Percentiles rank a stretch among this genome's conserved stretches.
Evolutionary conservation across 2,888 invertebrate species (phyloP).

Genomic region (Patella ulyssiponensis): DNA sequence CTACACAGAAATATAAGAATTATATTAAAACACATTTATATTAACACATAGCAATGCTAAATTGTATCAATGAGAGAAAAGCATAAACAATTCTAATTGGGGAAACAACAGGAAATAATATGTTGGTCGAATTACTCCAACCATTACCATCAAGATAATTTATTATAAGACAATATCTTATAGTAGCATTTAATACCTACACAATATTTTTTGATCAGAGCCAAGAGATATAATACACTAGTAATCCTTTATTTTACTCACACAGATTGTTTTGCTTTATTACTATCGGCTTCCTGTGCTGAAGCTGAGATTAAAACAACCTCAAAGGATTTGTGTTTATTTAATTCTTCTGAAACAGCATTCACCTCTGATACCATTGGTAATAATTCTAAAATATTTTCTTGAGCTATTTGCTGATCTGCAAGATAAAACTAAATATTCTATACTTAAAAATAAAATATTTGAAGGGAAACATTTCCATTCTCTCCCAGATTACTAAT

Average conservation of each 20-base stretch:
- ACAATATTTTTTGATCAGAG: too few relatives aligned
- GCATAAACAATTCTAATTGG: too few relatives aligned
- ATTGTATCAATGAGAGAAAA: too few relatives aligned
- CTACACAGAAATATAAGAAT: not conserved
- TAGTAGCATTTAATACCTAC: too few relatives aligned
- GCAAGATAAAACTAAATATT: constrained; percentile 19
- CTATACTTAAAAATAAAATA: not conserved
- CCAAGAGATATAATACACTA: too few relatives aligned
- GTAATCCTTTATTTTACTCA: constrained; percentile 32
- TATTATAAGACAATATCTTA: too few relatives aligned
- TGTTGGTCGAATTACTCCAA: too few relatives aligned
- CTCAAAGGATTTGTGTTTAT: constrained; percentile 72
- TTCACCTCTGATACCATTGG: constrained; percentile 73
- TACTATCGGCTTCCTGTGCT: constrained; percentile 58
- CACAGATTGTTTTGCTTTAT: constrained; percentile 40
- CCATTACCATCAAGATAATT: too few relatives aligned
- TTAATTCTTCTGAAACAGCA: constrained; percentile 72
- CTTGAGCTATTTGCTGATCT: constrained; percentile 73
- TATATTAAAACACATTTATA: too few relatives aligned
- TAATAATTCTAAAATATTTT: constrained; percentile 71
- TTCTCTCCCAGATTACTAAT: not conserved
- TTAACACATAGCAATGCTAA: too few relatives aligned
- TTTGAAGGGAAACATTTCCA: not conserved
- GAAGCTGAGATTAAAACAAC: constrained; percentile 70
- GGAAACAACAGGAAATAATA: too few relatives aligned